Evolutionary conservation across 2,888 invertebrate species (phyloP), one percentile per base, ranked within the genome.

Genomic region (Stegophylla sp.): DNA sequence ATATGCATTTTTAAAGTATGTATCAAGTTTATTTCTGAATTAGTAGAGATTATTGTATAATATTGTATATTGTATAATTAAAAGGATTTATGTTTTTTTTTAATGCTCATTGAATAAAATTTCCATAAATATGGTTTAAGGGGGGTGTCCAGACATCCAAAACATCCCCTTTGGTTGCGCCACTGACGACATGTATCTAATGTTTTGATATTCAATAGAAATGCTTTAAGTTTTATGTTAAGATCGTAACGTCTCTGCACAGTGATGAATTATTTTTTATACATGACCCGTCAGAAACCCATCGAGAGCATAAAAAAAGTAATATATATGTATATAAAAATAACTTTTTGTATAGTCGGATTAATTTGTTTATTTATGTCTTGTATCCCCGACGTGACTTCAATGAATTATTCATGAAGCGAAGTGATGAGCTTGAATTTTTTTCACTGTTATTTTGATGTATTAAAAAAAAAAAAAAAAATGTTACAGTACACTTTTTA

Each of bases 331-430:
- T 13, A 34, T 34, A 34, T 5, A 34, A 34, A 34, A 34, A 34
- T 34, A 34, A 34, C 3, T 7, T 34, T 34, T 34, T 3, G 7
- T 69, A 45, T 51, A 67, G 26, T 45, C 3, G 17, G 45, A 48
- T 67, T 67, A 26, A 67, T 67, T 67, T 45, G 26, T 67, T 48
- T 67, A 45, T 45, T 45, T 67, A 13, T 64, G 17, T 64, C 63
- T n/a, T 34, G 23, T 17, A 43, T 1, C 17, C 15, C 53, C 41
- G 41, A 15, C 71, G 20, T 17, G 15, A 71, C 34, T 20, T 15
- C 53, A 53, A 41, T 71, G 41, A 71, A 71, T 71, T 53, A 71
- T 71, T 71, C 53, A 71, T 71, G 3, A 53, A 71, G 34, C 53
- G 71, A 41, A 34, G 15, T 20, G 15, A 10, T 34, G 13, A 13